phyloP scores from a whole-genome alignment of 2,797 vertebrate genomes.

The Protosalanx chinensis region DNA sequence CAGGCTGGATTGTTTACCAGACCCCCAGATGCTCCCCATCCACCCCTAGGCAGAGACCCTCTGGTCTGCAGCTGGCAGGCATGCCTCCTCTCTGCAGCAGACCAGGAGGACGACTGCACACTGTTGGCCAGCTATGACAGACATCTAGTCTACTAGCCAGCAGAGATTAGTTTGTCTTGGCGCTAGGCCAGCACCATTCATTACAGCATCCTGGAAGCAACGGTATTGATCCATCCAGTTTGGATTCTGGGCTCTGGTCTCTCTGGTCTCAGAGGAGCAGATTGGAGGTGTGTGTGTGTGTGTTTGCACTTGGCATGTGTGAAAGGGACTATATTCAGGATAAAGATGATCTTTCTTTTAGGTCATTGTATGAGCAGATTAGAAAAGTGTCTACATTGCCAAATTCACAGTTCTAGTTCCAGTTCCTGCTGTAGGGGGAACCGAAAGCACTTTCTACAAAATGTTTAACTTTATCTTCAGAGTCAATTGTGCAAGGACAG shows the following conservation, averaged over 20 bases:
- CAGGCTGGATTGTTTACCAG: too few relatives aligned
- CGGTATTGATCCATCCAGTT: neutral
- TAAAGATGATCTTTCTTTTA: too few relatives aligned
- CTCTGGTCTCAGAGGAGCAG: neutral
- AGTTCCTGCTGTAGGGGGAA: conserved; percentile 23
- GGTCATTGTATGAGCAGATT: neutral
- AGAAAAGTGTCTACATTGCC: conserved; percentile 40
- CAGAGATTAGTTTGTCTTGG: neutral
- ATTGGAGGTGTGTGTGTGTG: neutral
- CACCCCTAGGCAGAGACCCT: neutral
- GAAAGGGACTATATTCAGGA: too few relatives aligned
- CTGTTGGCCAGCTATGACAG: neutral
- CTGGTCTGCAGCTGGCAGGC: neutral
- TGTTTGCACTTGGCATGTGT: too few relatives aligned
- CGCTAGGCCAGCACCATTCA: neutral
- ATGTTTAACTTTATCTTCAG: too few relatives aligned
- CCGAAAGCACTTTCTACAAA: too few relatives aligned
- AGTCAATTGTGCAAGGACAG: too few relatives aligned
- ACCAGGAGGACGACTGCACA: neutral
- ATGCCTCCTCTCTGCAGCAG: neutral
- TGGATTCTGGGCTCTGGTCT: neutral
- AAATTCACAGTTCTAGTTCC: conserved; percentile 23
- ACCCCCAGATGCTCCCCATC: neutral
- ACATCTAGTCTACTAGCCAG: neutral
- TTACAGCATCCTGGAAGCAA: neutral